Conservation (phyloP, 2,888 invertebrate genomes). For the Cantharis rufa region DNA sequence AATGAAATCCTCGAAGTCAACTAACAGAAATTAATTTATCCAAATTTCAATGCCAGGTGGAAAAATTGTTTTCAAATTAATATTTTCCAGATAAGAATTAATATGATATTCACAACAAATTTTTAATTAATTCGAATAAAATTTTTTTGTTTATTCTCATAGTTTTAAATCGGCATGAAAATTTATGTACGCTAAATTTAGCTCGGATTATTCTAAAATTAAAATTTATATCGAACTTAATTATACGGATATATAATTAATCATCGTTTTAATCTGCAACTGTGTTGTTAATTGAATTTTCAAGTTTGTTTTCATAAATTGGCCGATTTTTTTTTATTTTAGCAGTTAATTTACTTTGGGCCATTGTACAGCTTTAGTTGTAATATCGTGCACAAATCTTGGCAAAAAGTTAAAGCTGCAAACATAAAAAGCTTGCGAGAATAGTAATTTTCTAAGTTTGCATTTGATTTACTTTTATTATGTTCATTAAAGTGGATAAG, state of each 20-base stretch:
- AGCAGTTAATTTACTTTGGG: not conserved
- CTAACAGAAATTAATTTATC: too few species aligned
- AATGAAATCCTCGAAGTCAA: too few species aligned
- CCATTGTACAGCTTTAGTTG: not conserved
- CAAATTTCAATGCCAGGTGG: not conserved
- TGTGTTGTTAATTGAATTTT: not conserved
- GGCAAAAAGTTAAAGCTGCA: not conserved
- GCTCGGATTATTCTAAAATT: not conserved
- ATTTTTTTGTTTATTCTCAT: not conserved
- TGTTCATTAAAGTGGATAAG: constrained; percentile 4
- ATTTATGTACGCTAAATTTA: not conserved
- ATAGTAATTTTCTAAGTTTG: constrained; percentile 10
- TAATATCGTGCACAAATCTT: not conserved
- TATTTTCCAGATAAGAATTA: not conserved
- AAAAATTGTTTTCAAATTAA: not conserved
- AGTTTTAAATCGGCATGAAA: not conserved
- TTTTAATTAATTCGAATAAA: not conserved
- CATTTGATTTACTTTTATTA: constrained; percentile 7
- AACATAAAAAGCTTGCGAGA: not conserved
- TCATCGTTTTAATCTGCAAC: not conserved
- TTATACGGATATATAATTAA: not conserved
- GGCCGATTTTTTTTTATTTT: not conserved
- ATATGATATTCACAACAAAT: not conserved
- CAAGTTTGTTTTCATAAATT: not conserved
- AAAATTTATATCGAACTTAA: not conserved